Conservation (phyloP, 2,113 vertebrate species). For the Pyxicephalus adspersus region DNA sequence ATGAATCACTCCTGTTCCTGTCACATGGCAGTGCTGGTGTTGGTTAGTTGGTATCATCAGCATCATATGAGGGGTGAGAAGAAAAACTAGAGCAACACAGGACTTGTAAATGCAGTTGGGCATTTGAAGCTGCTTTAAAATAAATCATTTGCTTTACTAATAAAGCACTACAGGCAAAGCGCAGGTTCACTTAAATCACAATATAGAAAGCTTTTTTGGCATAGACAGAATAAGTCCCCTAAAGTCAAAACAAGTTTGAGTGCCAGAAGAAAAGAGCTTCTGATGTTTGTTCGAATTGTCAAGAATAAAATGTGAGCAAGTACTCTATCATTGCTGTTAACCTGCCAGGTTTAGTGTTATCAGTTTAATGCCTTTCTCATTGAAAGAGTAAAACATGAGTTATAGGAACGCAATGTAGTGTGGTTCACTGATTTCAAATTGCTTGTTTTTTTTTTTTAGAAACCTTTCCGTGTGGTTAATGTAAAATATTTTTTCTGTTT, state of each 20-base stretch:
- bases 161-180: not conserved
- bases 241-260: not conserved
- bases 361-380: slow-evolving; percentile 3
- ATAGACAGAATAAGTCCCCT: not conserved
- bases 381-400: not conserved
- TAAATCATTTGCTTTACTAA: too few species aligned
- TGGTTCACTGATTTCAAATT: not conserved
- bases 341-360: slow-evolving; percentile 26
- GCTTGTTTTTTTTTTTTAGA: not conserved
- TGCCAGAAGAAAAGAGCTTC: slow-evolving; percentile 32
- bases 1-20: too few species aligned
- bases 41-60: too few species aligned
- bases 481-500: not conserved
- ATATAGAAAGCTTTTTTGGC: slow-evolving; percentile 31
- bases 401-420: slow-evolving; percentile 15
- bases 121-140: too few species aligned
- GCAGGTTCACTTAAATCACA: not conserved
- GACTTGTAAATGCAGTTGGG: too few species aligned
- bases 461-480: not conserved
- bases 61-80: too few species aligned
- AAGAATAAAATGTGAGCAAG: slow-evolving; percentile 1
- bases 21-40: too few species aligned
- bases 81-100: too few species aligned
- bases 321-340: slow-evolving; percentile 21
- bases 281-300: not conserved